Evolutionary conservation across 1,140 invertebrate species (phyloP), one percentile per base, ranked within the genome.

Genomic region (Zaprionus vittiger): DNA sequence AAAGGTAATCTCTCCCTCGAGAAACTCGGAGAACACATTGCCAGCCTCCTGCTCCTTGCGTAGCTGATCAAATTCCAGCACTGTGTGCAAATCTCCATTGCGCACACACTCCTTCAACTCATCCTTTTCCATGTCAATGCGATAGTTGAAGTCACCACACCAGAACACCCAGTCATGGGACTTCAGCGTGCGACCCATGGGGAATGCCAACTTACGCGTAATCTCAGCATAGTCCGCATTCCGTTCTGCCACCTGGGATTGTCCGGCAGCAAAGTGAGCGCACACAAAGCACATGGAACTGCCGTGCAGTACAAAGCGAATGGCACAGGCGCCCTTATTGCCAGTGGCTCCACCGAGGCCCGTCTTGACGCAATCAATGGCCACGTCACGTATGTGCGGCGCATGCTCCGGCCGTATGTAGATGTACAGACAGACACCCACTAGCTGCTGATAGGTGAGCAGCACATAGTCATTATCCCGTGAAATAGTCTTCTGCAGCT

Each of bases 61-160:
- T 5, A 99, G 93, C 93, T 99, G 99, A 94, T 99, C 99, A 91
- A 95, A 94, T 77, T 97, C 95, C 20, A 99, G 93, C 54, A 99
- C 95, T 54, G 96, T 94, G 68, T 95, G 93, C 73, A 97, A 95
- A 91, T 99, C 97, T 70, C 97, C 95, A 68, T 95, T 94, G 57
- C 95, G 95, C 2, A 99, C 95, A 70, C 97, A 94, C 66, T 97
- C 96, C 92, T 98, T 98, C 71, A 99, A 96, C 91, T 99, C 97
- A 14, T 99, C 98, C 91, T 98, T 98, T 63, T 97, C 96, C 95
- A 99, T 95, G 92, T 99, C 98, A 72, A 99, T 96, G 66, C 99
- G 95, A 92, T 99, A 99, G 93, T 99, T 99, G 93, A 99, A 99
- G 94, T 99, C 99, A 0, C 99, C 99, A 93, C 98, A 99, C 99